A percentile compares a stretch with the other conserved stretches of the same genome.
phyloP scores from a whole-genome alignment of 2,888 invertebrate species.

The Dryocosmus kuriphilus region DNA sequence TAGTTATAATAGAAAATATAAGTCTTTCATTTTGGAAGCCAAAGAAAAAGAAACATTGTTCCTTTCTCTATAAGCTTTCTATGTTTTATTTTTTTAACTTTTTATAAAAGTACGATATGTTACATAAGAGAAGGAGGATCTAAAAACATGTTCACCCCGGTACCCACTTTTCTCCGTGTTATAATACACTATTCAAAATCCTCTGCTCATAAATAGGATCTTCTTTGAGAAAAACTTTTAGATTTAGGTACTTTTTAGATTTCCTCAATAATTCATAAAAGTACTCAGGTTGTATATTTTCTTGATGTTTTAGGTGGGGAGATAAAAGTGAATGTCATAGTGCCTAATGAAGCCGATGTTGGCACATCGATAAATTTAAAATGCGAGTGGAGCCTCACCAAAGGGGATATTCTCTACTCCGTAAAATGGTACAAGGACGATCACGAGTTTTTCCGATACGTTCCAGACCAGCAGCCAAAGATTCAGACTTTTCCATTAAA shows the following conservation, averaged over 20 bases:
- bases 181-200: too few relatives aligned
- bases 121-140: too few relatives aligned
- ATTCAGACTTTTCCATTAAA: conserved; percentile 62
- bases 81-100: too few relatives aligned
- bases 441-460: conserved; percentile 70
- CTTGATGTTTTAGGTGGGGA: conserved; percentile 54
- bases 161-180: too few relatives aligned
- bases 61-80: too few relatives aligned
- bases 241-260: neutral
- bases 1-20: too few relatives aligned
- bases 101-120: too few relatives aligned
- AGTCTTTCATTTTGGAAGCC: too few relatives aligned
- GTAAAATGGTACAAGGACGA: conserved; percentile 74
- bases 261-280: conserved; percentile 14
- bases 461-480: conserved; percentile 62
- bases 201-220: neutral
- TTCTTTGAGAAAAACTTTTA: neutral
- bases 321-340: conserved; percentile 59
- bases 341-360: conserved; percentile 67
- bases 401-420: conserved; percentile 63
- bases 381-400: conserved; percentile 66
- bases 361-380: conserved; percentile 61
- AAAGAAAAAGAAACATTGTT: too few relatives aligned
- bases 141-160: too few relatives aligned
- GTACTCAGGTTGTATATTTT: conserved; percentile 13